phyloP scores from a whole-genome alignment of 2,888 invertebrate genomes.

The Dynastes grantii region DNA sequence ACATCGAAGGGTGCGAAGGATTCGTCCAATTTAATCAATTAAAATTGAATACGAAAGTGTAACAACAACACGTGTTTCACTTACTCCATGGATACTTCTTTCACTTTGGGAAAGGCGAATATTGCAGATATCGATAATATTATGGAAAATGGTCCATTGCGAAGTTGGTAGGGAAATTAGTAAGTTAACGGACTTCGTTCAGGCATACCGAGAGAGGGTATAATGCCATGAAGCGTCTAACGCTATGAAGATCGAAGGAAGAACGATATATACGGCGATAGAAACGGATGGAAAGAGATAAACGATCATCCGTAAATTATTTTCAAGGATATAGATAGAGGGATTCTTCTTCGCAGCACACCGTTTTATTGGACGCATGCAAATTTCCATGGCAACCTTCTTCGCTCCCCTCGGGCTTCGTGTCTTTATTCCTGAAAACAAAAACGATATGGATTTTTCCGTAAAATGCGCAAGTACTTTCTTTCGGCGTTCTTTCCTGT shows the following conservation, averaged over 20 bases:
- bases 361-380: constrained; percentile 69
- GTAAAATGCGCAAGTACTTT: constrained; percentile 63
- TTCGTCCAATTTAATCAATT: constrained; percentile 43
- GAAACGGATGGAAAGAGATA: constrained; percentile 8
- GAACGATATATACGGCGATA: neutral
- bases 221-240: neutral
- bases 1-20: constrained; percentile 19
- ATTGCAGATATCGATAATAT: too few species aligned
- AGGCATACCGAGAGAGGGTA: constrained; percentile 12
- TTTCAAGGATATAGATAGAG: constrained; percentile 50
- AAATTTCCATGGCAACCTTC: constrained; percentile 70
- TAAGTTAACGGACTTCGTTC: neutral
- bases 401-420: constrained; percentile 59
- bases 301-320: constrained; percentile 42
- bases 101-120: too few species aligned
- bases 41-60: constrained; percentile 29
- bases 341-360: constrained; percentile 52
- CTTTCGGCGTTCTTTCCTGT: constrained; percentile 50
- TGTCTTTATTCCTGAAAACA: constrained; percentile 68
- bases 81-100: neutral
- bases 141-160: neutral
- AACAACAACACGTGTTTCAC: neutral
- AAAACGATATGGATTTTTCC: constrained; percentile 69
- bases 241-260: neutral
- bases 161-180: constrained; percentile 24